These are phyloP conservation scores for Atta cephalotes DNA, from an alignment of 1,140 invertebrate genomes.

Conservation along the genomic window DNA sequence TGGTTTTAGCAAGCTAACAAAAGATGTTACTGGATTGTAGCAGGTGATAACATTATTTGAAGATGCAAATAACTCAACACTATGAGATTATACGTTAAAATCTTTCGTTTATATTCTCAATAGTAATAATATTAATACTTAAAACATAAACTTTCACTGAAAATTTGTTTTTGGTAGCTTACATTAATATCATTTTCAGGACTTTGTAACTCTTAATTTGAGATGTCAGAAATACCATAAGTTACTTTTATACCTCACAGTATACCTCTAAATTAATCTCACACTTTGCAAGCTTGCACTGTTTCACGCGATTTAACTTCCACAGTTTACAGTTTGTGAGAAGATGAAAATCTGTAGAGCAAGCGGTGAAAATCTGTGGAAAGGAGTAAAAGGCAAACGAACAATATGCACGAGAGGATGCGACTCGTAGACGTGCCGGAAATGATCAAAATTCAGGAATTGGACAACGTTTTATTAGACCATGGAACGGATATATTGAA, in stretches of 20 bases:
- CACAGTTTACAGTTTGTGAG: conserved; percentile 13
- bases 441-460: conserved; percentile 31
- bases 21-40: neutral
- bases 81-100: neutral
- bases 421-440: neutral
- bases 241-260: conserved; percentile 4
- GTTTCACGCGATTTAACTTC: conserved; percentile 36
- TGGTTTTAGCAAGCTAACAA: neutral
- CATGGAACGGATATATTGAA: conserved; percentile 31
- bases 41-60: neutral
- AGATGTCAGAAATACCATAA: conserved; percentile 15
- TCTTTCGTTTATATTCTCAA: neutral
- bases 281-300: neutral
- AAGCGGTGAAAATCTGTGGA: neutral
- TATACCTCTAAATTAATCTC: conserved; percentile 48
- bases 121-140: conserved; percentile 25
- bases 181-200: conserved; percentile 7
- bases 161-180: conserved; percentile 8
- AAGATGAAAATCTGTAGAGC: conserved; percentile 25
- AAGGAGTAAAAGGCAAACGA: neutral
- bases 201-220: conserved; percentile 42
- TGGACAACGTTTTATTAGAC: conserved; percentile 42
- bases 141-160: neutral
- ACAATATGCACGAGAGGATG: neutral
- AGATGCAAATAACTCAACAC: neutral